Conservation (phyloP, 37 sponge, comb jelly and placozoan genomes). For the Halichondria panicea region DNA sequence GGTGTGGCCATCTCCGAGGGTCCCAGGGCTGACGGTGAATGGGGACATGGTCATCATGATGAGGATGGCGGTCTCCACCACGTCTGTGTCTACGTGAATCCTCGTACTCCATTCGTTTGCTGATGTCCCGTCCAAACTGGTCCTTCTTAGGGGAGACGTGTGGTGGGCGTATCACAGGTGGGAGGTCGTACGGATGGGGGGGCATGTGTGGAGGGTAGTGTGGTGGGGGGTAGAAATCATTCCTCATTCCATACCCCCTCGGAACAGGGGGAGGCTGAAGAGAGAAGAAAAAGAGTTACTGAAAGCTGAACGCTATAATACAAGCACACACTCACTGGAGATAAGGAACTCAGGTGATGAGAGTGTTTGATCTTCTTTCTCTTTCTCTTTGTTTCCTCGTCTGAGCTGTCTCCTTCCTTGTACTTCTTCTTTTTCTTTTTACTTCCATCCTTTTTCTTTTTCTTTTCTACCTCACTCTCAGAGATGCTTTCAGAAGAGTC, state of each 20-base stretch:
- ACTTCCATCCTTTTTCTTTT: conserved; percentile 1
- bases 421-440: conserved; percentile 4
- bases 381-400: background rate
- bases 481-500: background rate
- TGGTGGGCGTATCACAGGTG: conserved; percentile 5
- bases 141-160: conserved; percentile 1
- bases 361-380: background rate
- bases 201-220: conserved; percentile 17
- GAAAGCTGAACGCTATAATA: background rate
- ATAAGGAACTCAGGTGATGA: background rate
- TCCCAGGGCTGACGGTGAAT: background rate
- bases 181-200: background rate
- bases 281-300: conserved; percentile 5
- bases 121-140: conserved; percentile 26
- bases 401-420: background rate
- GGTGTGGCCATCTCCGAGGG: background rate
- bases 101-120: conserved; percentile 21
- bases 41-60: background rate
- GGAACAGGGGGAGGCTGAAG: background rate
- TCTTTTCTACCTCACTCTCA: background rate
- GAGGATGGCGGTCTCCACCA: background rate
- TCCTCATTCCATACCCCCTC: background rate
- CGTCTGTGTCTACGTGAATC: background rate
- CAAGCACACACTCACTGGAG: no score
- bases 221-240: conserved; percentile 8